Evolutionary conservation across 2,888 invertebrate genomes (phyloP), one percentile per base, ranked within the genome.

Genomic region (Aphidius colemani): DNA sequence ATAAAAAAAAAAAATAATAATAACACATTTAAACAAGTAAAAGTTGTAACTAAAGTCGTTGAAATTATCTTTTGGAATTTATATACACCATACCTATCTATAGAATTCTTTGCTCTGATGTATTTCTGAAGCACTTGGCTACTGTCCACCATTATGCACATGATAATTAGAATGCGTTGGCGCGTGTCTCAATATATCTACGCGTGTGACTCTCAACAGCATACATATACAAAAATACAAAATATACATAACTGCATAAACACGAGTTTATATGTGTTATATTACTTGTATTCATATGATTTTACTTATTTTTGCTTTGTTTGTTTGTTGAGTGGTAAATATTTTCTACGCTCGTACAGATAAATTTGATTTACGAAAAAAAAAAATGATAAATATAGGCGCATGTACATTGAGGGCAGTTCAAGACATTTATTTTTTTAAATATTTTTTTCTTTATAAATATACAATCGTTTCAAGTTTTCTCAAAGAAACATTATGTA

Each of bases 81-180:
- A 70, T 70, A 70, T 71, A 55, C 55, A 57, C 51, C 51, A 46
- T 63, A 71, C 67, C 77, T 78, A 81, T 78, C 78, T 79, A 78
- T 76, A 80, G 79, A 75, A 50, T 61, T 66, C 66, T 56, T 53
- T 63, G 68, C 73, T 74, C 78, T 76, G 78, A 78, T 80, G 78
- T 81, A 82, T 81, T 82, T 81, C 78, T 78, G 78, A 80, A 78
- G 78, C 78, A 57, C 57, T 82, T 82, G 82, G 82, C 82, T 72
- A 76, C 70, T 67, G 68, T 78, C 82, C 82, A 82, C 78, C 80
- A 81, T 81, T 82, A 81, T 81, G 78, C 81, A 79, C 80, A 81
- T 82, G 81, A 81, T 82, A 82, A 82, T 82, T 82, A 82, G 82
- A 82, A 81, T 82, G 80, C 81, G 81, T 82, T 82, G 78, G 81